These are phyloP conservation scores for Acrocyrtus sp. DNA, from an alignment of 2,888 invertebrate species.

Conservation along the genomic window DNA sequence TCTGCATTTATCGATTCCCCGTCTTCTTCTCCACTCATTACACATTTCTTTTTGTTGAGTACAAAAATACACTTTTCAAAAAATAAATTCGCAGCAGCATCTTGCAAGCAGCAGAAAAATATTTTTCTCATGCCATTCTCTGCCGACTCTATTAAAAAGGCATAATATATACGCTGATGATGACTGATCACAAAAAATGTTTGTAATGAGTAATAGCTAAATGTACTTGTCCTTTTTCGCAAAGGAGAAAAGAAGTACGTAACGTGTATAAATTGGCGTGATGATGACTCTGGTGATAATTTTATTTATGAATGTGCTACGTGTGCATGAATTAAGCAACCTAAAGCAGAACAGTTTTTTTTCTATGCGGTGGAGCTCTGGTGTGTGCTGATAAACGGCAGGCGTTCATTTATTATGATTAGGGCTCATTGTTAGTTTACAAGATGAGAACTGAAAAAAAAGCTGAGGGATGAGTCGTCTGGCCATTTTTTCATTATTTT, in stretches of 20 bases:
- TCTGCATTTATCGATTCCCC: too few relatives aligned
- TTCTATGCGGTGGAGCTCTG: conserved; percentile 1
- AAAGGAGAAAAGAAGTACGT: too few relatives aligned
- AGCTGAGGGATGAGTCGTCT: not conserved
- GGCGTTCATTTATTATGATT: not conserved
- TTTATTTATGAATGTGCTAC: not conserved
- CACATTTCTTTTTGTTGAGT: too few relatives aligned
- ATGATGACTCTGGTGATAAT: not conserved
- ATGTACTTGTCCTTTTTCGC: conserved; percentile 14
- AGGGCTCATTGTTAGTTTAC: not conserved
- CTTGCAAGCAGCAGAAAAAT: too few relatives aligned
- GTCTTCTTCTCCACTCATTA: too few relatives aligned
- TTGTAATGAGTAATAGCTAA: not conserved
- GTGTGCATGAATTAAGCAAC: not conserved
- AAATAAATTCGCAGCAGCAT: too few relatives aligned
- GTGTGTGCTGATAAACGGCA: not conserved
- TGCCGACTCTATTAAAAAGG: too few relatives aligned
- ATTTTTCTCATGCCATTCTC: too few relatives aligned
- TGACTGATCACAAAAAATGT: conserved; percentile 24
- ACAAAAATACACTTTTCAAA: too few relatives aligned
- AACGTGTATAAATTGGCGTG: not conserved
- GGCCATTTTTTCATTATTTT: too few relatives aligned
- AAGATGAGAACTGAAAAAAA: not conserved
- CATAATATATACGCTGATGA: conserved; percentile 2
- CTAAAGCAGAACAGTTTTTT: not conserved